A percentile compares a stretch with the other conserved stretches of the same genome.
phyloP scores from a whole-genome alignment of 2,113 vertebrate species.

The Pterocles orientalis region DNA sequence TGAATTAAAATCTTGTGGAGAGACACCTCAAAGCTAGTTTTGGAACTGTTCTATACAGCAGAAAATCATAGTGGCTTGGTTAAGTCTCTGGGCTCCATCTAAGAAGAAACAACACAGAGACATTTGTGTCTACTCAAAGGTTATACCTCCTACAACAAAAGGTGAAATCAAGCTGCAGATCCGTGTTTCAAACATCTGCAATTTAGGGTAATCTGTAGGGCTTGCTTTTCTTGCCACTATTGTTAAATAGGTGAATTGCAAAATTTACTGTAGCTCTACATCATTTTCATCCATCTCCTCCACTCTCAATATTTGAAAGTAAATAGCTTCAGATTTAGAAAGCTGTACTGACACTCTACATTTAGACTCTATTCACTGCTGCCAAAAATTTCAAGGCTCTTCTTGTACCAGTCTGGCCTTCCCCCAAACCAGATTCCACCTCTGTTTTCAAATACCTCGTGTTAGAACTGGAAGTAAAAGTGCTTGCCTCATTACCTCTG shows the following conservation, averaged over 20 bases:
- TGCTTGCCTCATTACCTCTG: background rate
- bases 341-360: background rate
- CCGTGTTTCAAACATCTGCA: background rate
- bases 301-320: background rate
- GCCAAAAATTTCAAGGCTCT: background rate
- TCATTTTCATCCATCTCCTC: background rate
- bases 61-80: background rate
- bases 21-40: background rate
- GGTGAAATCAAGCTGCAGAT: background rate
- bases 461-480: background rate
- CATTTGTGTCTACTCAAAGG: background rate
- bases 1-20: background rate
- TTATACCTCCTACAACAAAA: background rate
- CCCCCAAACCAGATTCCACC: background rate
- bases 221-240: background rate
- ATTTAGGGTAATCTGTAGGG: background rate
- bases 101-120: background rate
- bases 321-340: background rate
- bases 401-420: background rate
- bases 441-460: background rate
- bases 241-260: background rate
- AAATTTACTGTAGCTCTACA: background rate
- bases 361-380: background rate
- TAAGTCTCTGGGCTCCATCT: background rate
- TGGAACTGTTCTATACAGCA: background rate